phyloP scores from a whole-genome alignment of 2,797 vertebrate genomes.

The Holocentrus rufus region DNA sequence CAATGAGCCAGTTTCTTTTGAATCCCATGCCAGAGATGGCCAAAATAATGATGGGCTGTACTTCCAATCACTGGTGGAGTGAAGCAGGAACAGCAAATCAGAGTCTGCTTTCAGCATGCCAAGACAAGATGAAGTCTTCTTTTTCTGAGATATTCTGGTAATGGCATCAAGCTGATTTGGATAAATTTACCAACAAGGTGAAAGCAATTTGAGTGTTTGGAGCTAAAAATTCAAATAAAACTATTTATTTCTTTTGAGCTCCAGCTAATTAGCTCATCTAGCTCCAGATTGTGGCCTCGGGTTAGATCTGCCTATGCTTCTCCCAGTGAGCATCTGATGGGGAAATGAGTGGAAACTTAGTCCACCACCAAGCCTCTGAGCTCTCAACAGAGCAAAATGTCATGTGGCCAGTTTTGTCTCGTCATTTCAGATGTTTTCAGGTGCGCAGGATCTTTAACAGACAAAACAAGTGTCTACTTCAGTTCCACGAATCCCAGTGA shows the following conservation, averaged over 20 bases:
- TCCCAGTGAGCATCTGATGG: slow-evolving; percentile 5
- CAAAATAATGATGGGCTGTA: slow-evolving; percentile 4
- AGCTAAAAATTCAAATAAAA: slow-evolving; percentile 36
- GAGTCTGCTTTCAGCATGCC: not conserved
- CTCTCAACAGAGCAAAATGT: not conserved
- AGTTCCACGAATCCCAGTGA: not conserved
- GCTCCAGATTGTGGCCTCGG: slow-evolving; percentile 21
- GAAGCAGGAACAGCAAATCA: not conserved
- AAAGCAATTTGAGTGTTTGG: slow-evolving; percentile 23
- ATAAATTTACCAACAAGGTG: slow-evolving; percentile 5
- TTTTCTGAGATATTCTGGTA: slow-evolving; percentile 10
- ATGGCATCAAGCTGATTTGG: slow-evolving; percentile 17
- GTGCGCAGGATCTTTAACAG: not conserved
- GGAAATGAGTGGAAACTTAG: slow-evolving; percentile 7
- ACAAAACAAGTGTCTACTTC: not conserved
- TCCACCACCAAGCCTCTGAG: not conserved
- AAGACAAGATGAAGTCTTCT: not conserved
- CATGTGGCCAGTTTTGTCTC: slow-evolving; percentile 14
- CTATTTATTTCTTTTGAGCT: not conserved
- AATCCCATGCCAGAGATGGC: not conserved
- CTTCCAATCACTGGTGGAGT: not conserved
- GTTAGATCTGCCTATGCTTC: slow-evolving; percentile 29
- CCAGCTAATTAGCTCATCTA: slow-evolving; percentile 42
- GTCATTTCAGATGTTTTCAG: not conserved
- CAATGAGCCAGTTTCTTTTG: slow-evolving; percentile 41